These are phyloP conservation scores for Catajapyx aquilonaris DNA, from an alignment of 1,140 invertebrate species.

Conservation along the genomic window DNA sequence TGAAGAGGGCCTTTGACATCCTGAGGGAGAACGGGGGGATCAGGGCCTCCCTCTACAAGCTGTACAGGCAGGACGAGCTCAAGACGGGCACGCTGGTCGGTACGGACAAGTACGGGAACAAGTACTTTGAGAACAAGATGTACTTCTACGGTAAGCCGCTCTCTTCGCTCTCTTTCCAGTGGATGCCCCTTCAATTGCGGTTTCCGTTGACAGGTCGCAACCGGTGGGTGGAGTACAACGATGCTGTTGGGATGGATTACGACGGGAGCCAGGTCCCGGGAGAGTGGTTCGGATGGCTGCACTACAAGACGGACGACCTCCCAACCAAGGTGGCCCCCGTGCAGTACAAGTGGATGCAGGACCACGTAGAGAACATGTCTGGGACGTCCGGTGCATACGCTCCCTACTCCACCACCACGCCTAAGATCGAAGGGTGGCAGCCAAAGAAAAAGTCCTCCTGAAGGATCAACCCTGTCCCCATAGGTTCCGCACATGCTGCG, in stretches of 20 bases:
- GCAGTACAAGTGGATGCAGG: constrained; percentile 69
- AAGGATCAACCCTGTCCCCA: too few relatives aligned
- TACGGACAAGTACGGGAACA: constrained; percentile 88
- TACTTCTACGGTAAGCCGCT: constrained; percentile 54
- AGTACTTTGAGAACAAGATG: constrained; percentile 79
- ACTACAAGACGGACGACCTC: constrained; percentile 61
- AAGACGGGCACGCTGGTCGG: constrained; percentile 75
- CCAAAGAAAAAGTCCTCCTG: too few relatives aligned
- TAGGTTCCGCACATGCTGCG: too few relatives aligned
- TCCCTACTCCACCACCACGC: constrained; percentile 66
- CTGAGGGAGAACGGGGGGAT: too few relatives aligned
- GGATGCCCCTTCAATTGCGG: too few relatives aligned
- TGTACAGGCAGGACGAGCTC: constrained; percentile 67
- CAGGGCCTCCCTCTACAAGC: too few relatives aligned
- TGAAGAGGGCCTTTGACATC: too few relatives aligned
- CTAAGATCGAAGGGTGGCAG: constrained; percentile 69
- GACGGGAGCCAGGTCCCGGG: constrained; percentile 83
- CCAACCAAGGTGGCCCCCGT: constrained; percentile 31
- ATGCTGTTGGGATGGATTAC: constrained; percentile 58
- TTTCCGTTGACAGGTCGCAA: constrained; percentile 39
- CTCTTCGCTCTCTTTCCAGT: not conserved
- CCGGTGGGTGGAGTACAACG: constrained; percentile 79
- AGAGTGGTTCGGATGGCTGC: constrained; percentile 77
- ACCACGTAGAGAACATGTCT: constrained; percentile 61
- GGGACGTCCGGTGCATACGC: constrained; percentile 61